These are phyloP conservation scores for Sarcophaga peregrina DNA, from an alignment of 1,140 invertebrate species.

Conservation along the genomic window DNA sequence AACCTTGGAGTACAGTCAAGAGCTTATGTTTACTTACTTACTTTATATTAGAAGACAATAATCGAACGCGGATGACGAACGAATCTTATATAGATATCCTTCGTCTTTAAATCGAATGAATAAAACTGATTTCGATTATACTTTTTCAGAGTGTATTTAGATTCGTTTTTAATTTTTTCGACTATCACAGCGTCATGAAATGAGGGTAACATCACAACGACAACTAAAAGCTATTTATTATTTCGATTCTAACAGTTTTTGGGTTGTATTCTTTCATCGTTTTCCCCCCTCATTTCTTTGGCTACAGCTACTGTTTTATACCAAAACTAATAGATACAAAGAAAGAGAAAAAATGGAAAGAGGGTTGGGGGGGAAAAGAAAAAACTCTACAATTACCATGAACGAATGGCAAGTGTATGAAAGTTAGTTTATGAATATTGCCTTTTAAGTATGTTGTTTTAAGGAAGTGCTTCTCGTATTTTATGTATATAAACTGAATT, in stretches of 20 bases:
- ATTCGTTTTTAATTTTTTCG: not conserved
- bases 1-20: too few relatives aligned
- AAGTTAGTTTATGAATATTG: slow-evolving; percentile 41
- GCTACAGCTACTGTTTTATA: slow-evolving; percentile 12
- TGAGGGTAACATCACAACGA: slow-evolving; percentile 40
- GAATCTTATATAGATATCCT: not conserved
- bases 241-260: slow-evolving; percentile 33
- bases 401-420: slow-evolving; percentile 25
- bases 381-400: not conserved
- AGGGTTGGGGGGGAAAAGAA: too few relatives aligned
- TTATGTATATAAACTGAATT: not conserved
- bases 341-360: not conserved
- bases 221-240: slow-evolving; percentile 36
- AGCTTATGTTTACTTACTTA: too few relatives aligned
- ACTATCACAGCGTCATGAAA: slow-evolving; percentile 24
- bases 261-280: not conserved
- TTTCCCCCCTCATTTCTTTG: not conserved
- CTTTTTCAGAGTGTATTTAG: not conserved
- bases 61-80: too few relatives aligned
- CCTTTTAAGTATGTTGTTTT: slow-evolving; percentile 36
- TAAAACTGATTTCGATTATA: not conserved
- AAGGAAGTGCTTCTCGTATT: slow-evolving; percentile 31
- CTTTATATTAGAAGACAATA: too few relatives aligned
- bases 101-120: not conserved
- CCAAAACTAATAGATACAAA: not conserved